These are phyloP conservation scores for Parnassius smintheus DNA, from an alignment of 2,888 invertebrate genomes.

Conservation along the genomic window DNA sequence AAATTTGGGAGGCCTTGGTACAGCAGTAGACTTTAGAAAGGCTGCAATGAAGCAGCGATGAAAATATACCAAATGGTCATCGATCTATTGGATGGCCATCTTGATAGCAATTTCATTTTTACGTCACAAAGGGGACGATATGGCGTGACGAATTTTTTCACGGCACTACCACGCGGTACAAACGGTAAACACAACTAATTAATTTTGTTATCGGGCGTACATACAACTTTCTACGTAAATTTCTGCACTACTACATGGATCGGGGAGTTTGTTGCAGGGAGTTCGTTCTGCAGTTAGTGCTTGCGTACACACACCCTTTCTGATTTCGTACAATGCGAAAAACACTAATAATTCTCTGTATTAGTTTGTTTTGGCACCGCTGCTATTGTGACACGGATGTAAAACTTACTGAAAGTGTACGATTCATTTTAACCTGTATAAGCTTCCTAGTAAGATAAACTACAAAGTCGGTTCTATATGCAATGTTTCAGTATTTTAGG, in stretches of 20 bases:
- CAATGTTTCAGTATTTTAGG: no score
- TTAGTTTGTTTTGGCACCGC: constrained; percentile 66
- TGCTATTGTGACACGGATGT: constrained; percentile 37
- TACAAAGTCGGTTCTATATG: no score
- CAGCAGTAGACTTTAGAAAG: no score
- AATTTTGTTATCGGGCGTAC: not conserved
- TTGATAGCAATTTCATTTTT: no score
- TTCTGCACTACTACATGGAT: not conserved
- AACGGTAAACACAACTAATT: not conserved
- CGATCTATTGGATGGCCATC: no score
- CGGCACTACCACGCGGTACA: no score
- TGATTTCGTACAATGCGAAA: constrained; percentile 54
- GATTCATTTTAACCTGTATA: not conserved
- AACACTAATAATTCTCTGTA: constrained; percentile 71
- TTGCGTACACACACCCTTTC: constrained; percentile 8
- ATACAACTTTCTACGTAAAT: not conserved
- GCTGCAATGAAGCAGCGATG: no score
- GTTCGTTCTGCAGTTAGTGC: constrained; percentile 1
- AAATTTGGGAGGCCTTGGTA: no score
- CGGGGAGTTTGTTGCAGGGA: constrained; percentile 36
- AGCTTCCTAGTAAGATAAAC: no score
- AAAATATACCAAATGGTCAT: no score
- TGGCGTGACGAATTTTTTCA: no score
- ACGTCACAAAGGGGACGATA: no score
- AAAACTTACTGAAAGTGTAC: constrained; percentile 23